Percentiles rank a stretch among this genome's conserved stretches.
Evolutionary conservation across 2,888 invertebrate genomes (phyloP).

Genomic region (Yponomeuta sedellus): DNA sequence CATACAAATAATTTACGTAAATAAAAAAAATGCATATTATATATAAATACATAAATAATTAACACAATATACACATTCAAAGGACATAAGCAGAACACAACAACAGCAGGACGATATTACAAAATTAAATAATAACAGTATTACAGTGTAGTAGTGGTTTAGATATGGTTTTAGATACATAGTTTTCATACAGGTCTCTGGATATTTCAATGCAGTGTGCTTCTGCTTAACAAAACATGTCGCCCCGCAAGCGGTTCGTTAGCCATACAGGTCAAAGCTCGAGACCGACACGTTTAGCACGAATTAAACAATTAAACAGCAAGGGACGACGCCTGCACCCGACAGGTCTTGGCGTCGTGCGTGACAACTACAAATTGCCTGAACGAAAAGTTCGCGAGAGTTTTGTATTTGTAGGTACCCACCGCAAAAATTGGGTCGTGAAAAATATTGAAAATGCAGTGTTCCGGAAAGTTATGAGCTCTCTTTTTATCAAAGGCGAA

Average conservation of each 20-base stretch:
- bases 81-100: too few relatives aligned
- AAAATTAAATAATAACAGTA: too few relatives aligned
- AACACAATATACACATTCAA: too few relatives aligned
- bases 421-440: not conserved
- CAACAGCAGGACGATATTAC: too few relatives aligned
- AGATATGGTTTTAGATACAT: too few relatives aligned
- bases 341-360: constrained; percentile 2
- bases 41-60: too few relatives aligned
- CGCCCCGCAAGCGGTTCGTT: constrained; percentile 17
- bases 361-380: not conserved
- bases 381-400: not conserved
- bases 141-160: too few relatives aligned
- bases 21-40: too few relatives aligned
- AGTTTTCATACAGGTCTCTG: too few relatives aligned
- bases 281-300: constrained; percentile 37
- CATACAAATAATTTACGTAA: too few relatives aligned
- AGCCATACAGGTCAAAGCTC: constrained; percentile 21
- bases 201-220: not conserved
- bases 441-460: not conserved
- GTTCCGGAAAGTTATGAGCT: not conserved
- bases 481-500: too few relatives aligned
- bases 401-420: not conserved
- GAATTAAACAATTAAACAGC: constrained; percentile 48
- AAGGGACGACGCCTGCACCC: constrained; percentile 10
- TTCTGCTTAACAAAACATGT: not conserved